A percentile compares a stretch with the other conserved stretches of the same genome.
Evolutionary conservation across 2,113 vertebrate genomes (phyloP).

Genomic region (Lophius piscatorius): DNA sequence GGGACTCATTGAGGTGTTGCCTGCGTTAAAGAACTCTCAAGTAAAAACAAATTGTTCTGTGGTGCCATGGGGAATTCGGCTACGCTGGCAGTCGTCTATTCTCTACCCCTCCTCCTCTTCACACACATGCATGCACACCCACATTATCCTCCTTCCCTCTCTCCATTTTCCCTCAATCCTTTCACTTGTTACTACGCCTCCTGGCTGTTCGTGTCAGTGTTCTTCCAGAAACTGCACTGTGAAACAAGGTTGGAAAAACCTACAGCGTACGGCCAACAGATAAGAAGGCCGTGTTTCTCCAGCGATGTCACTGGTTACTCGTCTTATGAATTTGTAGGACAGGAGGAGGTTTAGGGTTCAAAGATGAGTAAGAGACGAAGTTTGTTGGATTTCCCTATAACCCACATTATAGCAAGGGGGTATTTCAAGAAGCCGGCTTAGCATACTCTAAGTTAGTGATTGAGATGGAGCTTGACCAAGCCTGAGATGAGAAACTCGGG

Average conservation of each 20-base stretch:
- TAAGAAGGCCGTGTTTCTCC: conserved; percentile 15
- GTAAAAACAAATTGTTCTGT: conserved; percentile 10
- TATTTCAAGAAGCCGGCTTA: too few relatives aligned
- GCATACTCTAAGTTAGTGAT: too few relatives aligned
- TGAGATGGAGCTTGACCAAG: too few relatives aligned
- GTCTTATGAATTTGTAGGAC: background rate
- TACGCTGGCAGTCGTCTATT: background rate
- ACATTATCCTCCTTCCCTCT: background rate
- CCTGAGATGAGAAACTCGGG: too few relatives aligned
- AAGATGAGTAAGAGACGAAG: background rate
- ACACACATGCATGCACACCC: conserved; percentile 8
- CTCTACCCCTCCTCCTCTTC: background rate
- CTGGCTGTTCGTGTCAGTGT: conserved; percentile 45
- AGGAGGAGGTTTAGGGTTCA: conserved; percentile 1
- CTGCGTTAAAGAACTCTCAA: conserved; percentile 9
- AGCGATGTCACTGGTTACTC: background rate
- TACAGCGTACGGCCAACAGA: conserved; percentile 27
- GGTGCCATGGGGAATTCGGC: conserved; percentile 1
- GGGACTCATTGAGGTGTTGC: background rate
- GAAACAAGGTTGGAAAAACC: conserved; percentile 32
- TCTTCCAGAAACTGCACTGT: conserved; percentile 35
- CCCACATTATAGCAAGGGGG: conserved; percentile 15
- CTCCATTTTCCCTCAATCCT: conserved; percentile 9
- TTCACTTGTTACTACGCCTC: conserved; percentile 33
- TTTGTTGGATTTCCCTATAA: background rate